Evolutionary conservation across 2,113 vertebrate species (phyloP), one percentile per base, ranked within the genome.

Genomic region (Brienomyrus longianalis): DNA sequence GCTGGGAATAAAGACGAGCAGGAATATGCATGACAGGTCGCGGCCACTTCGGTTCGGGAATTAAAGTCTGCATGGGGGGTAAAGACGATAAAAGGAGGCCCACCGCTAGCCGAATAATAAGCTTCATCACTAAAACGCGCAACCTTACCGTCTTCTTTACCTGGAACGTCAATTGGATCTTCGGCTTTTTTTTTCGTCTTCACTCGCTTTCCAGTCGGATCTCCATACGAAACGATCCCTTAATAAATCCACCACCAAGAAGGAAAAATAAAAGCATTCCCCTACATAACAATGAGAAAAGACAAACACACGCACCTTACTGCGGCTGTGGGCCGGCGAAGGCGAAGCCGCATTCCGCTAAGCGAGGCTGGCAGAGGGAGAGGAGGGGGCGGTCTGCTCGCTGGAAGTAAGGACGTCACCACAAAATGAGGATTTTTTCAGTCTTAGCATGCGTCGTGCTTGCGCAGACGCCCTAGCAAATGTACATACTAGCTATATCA

Each of bases 391-490:
- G 83, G 77, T 51, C 10, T 19, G 85, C 85, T 52, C 23, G 1
- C 85, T 35, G 85, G 8, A 51, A 27, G 84, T 5, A 52, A 86
- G 85, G 50, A 86, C 85, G 85, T 86, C 85, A 86, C 48, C n/a
- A 50, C 85, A 51, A 23, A 51, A 86, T 51, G 23, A 35, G 47
- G 84, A 23, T 19, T 51, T 85, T 86, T 86, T 70, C 62, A 70
- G 3, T 27, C 62, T 31, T 70, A 31, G 62, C 83, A 86, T 86
- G 43, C 43, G 43, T 83, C 31, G 77, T 47, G 83, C 47, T 27
- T 86, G 83, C 83, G 83, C 83, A 86, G 47, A 86, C 83, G 83
- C 83, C 47, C 47, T 86, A 83, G 35, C 77, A 45, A 43, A 83
- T 83, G 43, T 45, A 21, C 8, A 45, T 83, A 19, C 19, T 39